A percentile compares a stretch with the other conserved stretches of the same genome.
Conservation (phyloP, 2,888 invertebrate genomes). For the Linyphia triangularis region DNA sequence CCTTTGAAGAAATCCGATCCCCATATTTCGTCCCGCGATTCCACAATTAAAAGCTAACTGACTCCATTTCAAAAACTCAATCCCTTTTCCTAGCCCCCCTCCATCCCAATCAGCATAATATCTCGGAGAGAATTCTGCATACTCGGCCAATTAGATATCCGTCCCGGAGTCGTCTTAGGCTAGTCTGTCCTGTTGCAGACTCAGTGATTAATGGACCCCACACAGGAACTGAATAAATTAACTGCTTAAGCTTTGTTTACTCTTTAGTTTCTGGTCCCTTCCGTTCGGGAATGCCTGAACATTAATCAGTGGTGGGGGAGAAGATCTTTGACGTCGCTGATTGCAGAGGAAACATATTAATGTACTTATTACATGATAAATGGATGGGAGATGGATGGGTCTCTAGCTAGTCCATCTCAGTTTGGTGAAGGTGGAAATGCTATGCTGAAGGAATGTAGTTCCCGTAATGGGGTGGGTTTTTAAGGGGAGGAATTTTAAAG, state of each 20-base stretch:
- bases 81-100: too few relatives aligned
- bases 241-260: constrained; percentile 52
- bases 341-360: constrained; percentile 37
- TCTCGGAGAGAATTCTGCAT: background rate
- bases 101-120: constrained; percentile 3
- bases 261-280: constrained; percentile 19
- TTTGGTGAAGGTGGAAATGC: too few relatives aligned
- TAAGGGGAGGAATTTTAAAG: too few relatives aligned
- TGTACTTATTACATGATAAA: constrained; percentile 47
- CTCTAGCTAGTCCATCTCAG: too few relatives aligned
- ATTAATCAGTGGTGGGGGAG: constrained; percentile 7
- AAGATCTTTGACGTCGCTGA: background rate
- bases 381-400: constrained; percentile 4
- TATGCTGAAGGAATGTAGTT: too few relatives aligned
- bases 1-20: too few relatives aligned
- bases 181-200: constrained; percentile 19
- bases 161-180: background rate
- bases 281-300: constrained; percentile 3
- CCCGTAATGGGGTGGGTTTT: too few relatives aligned
- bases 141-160: too few relatives aligned
- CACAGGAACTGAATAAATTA: constrained; percentile 23
- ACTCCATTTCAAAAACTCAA: background rate
- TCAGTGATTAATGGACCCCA: constrained; percentile 32
- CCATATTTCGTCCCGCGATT: too few relatives aligned
- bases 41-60: background rate